Conservation (phyloP, 2,888 invertebrate genomes). For the Caenorhabditis uteleia region DNA sequence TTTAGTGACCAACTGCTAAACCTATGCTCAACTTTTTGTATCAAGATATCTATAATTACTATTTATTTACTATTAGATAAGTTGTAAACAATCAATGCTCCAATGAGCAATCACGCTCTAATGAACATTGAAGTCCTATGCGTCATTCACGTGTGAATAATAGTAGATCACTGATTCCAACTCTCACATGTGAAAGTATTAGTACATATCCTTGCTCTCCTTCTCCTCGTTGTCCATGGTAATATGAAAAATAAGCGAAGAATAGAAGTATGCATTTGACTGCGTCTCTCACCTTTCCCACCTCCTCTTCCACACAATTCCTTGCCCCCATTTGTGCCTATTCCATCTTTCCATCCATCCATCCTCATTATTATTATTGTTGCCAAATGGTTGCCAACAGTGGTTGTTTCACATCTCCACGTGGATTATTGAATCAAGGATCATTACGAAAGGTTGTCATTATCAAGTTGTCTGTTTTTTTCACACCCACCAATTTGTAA, state of each 20-base stretch:
- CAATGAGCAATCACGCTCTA: too few relatives aligned
- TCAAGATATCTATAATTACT: too few relatives aligned
- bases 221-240: too few relatives aligned
- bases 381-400: slow-evolving; percentile 9
- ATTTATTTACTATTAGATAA: too few relatives aligned
- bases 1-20: too few relatives aligned
- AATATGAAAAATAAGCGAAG: neutral
- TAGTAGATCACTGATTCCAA: too few relatives aligned
- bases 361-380: neutral
- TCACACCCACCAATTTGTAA: neutral
- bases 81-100: too few relatives aligned
- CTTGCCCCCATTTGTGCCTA: neutral
- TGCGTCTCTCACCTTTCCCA: neutral
- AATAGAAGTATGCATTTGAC: neutral
- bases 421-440: slow-evolving; percentile 1
- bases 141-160: too few relatives aligned
- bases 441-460: slow-evolving; percentile 6
- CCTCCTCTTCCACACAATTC: neutral
- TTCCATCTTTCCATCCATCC: neutral
- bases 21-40: too few relatives aligned
- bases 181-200: too few relatives aligned
- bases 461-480: neutral
- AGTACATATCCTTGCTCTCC: neutral
- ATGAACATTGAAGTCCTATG: too few relatives aligned
- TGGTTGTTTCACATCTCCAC: slow-evolving; percentile 21